These are phyloP conservation scores for Eriocheir sinensis DNA, from an alignment of 1,140 invertebrate species.

Conservation along the genomic window DNA sequence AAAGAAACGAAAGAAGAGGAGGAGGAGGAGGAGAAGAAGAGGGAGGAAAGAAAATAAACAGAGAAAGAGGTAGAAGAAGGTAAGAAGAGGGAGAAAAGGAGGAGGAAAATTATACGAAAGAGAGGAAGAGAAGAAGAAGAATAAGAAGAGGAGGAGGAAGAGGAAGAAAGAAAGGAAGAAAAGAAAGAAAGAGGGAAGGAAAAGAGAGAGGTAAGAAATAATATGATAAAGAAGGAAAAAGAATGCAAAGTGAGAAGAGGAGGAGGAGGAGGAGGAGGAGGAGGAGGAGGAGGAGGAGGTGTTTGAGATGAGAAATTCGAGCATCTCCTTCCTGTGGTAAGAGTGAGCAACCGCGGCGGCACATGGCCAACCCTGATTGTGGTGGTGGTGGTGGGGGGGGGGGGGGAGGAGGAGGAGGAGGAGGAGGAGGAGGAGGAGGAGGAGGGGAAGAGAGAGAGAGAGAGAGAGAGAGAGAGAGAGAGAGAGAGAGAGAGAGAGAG, in stretches of 20 bases:
- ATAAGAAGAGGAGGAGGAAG: too few relatives aligned
- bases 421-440: background rate
- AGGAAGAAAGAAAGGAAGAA: background rate
- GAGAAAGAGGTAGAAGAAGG: too few relatives aligned
- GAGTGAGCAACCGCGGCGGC: background rate
- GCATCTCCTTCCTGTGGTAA: constrained; percentile 20
- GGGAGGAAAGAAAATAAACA: background rate
- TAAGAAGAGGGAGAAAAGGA: background rate
- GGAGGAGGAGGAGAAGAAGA: background rate
- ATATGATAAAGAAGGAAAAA: background rate
- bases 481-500: background rate
- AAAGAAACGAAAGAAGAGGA: background rate
- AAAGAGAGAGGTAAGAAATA: too few relatives aligned
- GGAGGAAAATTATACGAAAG: background rate
- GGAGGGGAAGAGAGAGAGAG: background rate
- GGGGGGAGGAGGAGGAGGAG: too few relatives aligned
- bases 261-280: background rate
- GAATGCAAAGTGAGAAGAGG: background rate
- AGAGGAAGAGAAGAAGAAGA: background rate
- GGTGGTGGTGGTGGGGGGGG: too few relatives aligned
- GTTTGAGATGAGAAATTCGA: constrained; percentile 12
- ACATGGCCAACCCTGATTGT: too few relatives aligned
- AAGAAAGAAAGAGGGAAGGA: background rate
- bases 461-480: background rate
- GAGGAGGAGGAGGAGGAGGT: background rate